Conservation (phyloP, 2,888 invertebrate species). For the Pyrgus malvae region DNA sequence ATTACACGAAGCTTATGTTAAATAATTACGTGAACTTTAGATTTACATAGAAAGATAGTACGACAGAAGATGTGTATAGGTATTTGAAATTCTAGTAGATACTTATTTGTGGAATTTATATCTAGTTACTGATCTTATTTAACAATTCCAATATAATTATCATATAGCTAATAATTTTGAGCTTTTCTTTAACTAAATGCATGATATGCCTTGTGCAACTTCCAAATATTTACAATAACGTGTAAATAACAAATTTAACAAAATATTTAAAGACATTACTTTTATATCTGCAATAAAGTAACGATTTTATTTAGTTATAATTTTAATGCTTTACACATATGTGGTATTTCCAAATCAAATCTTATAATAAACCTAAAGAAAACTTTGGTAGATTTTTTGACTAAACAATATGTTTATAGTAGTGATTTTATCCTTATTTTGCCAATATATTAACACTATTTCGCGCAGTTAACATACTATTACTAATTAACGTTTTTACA, state of each 20-base stretch:
- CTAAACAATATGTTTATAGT: constrained; percentile 40
- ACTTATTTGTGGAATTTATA: constrained; percentile 15
- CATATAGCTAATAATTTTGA: constrained; percentile 56
- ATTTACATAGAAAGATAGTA: constrained; percentile 16
- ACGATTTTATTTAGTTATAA: constrained; percentile 36
- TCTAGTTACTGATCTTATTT: constrained; percentile 32
- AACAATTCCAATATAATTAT: constrained; percentile 38
- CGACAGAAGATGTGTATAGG: constrained; percentile 23
- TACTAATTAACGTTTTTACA: constrained; percentile 35
- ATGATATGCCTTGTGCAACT: constrained; percentile 62
- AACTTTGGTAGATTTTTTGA: constrained; percentile 60
- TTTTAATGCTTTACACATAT: constrained; percentile 34
- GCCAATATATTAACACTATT: constrained; percentile 37
- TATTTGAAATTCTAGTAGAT: constrained; percentile 19
- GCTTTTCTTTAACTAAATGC: constrained; percentile 55
- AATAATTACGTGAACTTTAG: constrained; percentile 9
- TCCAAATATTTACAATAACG: constrained; percentile 58
- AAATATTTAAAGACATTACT: constrained; percentile 45
- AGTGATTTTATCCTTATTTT: constrained; percentile 25
- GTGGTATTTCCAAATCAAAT: constrained; percentile 31
- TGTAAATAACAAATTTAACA: constrained; percentile 66
- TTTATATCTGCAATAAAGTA: constrained; percentile 36
- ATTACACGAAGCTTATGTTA: constrained; percentile 13
- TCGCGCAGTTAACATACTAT: constrained; percentile 25
- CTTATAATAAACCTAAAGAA: constrained; percentile 36